Evolutionary conservation across 1,140 invertebrate genomes (phyloP).

Genomic region (Matsumurasca onukii): DNA sequence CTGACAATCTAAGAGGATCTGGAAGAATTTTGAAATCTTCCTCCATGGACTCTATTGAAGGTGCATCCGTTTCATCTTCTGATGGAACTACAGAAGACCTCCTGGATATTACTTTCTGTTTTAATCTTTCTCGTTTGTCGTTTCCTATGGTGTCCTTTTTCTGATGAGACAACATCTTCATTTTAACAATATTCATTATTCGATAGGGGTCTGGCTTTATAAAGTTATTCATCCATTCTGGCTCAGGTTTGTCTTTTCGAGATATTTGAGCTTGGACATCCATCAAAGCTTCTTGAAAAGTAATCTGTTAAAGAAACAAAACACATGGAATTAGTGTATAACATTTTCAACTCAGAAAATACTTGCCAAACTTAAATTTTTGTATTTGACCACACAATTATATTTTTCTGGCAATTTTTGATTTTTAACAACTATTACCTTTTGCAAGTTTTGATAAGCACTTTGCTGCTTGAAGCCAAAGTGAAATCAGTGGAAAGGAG

Average conservation of each 20-base stretch:
- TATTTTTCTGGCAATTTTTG: too few relatives aligned
- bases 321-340: too few relatives aligned
- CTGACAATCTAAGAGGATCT: conserved; percentile 9
- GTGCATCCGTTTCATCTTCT: conserved; percentile 14
- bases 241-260: background rate
- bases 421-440: too few relatives aligned
- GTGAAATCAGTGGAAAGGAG: too few relatives aligned
- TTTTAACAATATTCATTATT: conserved; percentile 8
- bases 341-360: too few relatives aligned
- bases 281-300: background rate
- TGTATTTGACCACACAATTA: too few relatives aligned
- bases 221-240: background rate
- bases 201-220: background rate
- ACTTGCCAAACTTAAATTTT: too few relatives aligned
- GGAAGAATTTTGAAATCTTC: background rate
- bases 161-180: background rate
- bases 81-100: background rate
- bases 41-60: conserved; percentile 18
- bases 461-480: too few relatives aligned
- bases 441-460: too few relatives aligned
- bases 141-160: background rate
- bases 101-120: background rate
- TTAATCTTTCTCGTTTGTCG: background rate
- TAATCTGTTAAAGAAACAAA: background rate
- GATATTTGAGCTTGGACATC: background rate